A percentile compares a stretch with the other conserved stretches of the same genome.
phyloP scores from a whole-genome alignment of 2,797 vertebrate species.

The Molossus alvarezi region DNA sequence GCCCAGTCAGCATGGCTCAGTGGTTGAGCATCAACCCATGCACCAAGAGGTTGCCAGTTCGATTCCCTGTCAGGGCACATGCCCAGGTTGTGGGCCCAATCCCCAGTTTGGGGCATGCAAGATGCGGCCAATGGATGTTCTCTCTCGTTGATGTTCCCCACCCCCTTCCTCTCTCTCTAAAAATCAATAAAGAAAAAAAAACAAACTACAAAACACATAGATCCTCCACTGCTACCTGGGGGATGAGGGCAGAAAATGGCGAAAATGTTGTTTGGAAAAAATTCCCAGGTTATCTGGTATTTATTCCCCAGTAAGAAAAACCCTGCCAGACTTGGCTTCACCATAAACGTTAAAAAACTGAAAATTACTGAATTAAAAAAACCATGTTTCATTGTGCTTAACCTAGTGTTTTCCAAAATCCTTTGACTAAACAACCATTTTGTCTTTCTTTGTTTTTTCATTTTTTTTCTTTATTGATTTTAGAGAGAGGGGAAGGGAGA shows the following conservation, averaged over 20 bases:
- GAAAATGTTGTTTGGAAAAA: constrained; percentile 8
- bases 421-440: constrained; percentile 7
- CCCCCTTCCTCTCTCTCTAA: too few relatives aligned
- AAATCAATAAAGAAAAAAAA: too few relatives aligned
- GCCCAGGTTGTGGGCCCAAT: too few relatives aligned
- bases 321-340: constrained; percentile 4
- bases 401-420: constrained; percentile 54
- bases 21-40: too few relatives aligned
- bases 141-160: too few relatives aligned
- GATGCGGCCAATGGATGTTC: too few relatives aligned
- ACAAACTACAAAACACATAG: neutral
- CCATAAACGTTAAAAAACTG: constrained; percentile 42
- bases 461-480: too few relatives aligned
- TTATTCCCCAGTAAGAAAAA: constrained; percentile 29
- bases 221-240: neutral
- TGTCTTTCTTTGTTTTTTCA: neutral
- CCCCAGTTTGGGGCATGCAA: too few relatives aligned
- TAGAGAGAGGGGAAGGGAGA: too few relatives aligned
- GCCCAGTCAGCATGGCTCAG: too few relatives aligned
- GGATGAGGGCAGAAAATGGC: neutral
- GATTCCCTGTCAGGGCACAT: too few relatives aligned
- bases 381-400: constrained; percentile 59
- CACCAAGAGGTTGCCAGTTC: too few relatives aligned
- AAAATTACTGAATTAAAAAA: constrained; percentile 40
- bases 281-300: neutral